A percentile compares a stretch with the other conserved stretches of the same genome.
phyloP scores from a whole-genome alignment of 2,888 invertebrate species.

The Erpobdella octoculata region DNA sequence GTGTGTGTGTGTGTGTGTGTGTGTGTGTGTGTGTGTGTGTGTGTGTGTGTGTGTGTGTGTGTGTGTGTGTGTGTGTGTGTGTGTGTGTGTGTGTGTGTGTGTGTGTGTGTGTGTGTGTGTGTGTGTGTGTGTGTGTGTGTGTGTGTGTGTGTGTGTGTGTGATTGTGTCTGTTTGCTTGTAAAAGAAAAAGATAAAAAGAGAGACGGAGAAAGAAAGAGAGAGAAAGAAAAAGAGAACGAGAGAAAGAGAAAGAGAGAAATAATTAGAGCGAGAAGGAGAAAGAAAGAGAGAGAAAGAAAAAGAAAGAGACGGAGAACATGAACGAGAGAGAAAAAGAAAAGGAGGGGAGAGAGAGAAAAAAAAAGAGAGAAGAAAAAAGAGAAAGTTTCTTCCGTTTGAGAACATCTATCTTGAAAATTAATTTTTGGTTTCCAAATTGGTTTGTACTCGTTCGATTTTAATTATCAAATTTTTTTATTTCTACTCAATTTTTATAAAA shows the following conservation, averaged over 20 bases:
- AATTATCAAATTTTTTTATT: too few species aligned
- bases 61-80: constrained; percentile 10
- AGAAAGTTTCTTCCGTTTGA: too few species aligned
- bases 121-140: constrained; percentile 28
- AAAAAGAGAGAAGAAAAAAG: too few species aligned
- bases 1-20: background rate
- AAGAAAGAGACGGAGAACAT: background rate
- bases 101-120: constrained; percentile 28
- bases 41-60: constrained; percentile 9
- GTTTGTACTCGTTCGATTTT: too few species aligned
- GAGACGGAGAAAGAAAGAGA: too few species aligned
- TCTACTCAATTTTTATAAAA: too few species aligned
- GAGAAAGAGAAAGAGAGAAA: constrained; percentile 12
- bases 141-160: constrained; percentile 12
- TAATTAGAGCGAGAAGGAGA: background rate
- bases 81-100: constrained; percentile 26
- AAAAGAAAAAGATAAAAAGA: background rate
- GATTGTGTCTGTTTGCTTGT: background rate
- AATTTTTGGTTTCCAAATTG: too few species aligned
- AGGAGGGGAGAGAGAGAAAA: background rate
- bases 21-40: background rate
- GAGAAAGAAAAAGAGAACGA: too few species aligned
- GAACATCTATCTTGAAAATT: too few species aligned
- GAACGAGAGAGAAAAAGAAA: background rate
- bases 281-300: background rate